These are phyloP conservation scores for Drosophila paramelanica DNA, from an alignment of 2,888 invertebrate species.

Conservation along the genomic window DNA sequence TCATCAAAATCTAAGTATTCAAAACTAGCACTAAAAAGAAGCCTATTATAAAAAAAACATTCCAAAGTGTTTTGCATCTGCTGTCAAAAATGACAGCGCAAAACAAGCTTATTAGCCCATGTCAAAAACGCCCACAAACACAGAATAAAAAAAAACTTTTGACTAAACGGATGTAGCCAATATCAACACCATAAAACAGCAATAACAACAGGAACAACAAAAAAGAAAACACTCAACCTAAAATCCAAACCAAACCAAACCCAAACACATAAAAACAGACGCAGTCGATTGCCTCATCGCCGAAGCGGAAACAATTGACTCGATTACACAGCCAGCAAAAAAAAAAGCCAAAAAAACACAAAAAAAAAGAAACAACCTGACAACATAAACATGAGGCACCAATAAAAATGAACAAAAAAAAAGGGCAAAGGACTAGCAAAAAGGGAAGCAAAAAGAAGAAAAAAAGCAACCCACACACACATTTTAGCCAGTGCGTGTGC, in stretches of 20 bases:
- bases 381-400: conserved; percentile 70
- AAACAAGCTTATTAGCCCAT: conserved; percentile 74
- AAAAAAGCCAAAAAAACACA: conserved; percentile 11
- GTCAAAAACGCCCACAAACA: conserved; percentile 62
- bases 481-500: conserved; percentile 38
- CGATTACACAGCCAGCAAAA: conserved; percentile 65
- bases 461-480: conserved; percentile 19
- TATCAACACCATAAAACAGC: conserved; percentile 64
- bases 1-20: conserved; percentile 13
- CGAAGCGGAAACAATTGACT: conserved; percentile 78
- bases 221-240: conserved; percentile 31
- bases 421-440: conserved; percentile 38
- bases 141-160: conserved; percentile 12
- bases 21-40: conserved; percentile 2
- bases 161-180: conserved; percentile 69
- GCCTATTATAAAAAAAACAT: conserved; percentile 27
- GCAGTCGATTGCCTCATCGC: conserved; percentile 78
- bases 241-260: conserved; percentile 38
- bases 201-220: conserved; percentile 30
- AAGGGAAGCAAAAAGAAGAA: conserved; percentile 10
- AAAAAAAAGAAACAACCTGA: conserved; percentile 56
- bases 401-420: conserved; percentile 59
- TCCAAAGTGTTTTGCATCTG: conserved; percentile 30
- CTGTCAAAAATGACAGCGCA: conserved; percentile 57
- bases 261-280: conserved; percentile 69